These are phyloP conservation scores for Micropoecilia bifurca DNA, from an alignment of 2,797 vertebrate genomes.

Conservation along the genomic window DNA sequence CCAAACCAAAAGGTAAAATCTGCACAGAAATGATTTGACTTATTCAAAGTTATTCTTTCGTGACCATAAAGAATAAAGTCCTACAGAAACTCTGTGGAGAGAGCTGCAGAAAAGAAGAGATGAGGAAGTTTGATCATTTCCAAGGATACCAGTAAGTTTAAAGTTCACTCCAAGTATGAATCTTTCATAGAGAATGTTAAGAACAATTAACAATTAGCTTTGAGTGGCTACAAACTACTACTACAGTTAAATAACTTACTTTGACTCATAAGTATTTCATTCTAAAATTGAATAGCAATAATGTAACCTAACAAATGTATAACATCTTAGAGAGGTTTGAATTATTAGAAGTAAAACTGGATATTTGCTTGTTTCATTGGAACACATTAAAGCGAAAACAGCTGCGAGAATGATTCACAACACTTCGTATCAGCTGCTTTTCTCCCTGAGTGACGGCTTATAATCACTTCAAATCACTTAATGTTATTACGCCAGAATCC, in stretches of 20 bases:
- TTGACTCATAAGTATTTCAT: background rate
- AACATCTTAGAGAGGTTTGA: slow-evolving; percentile 4
- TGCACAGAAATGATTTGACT: background rate
- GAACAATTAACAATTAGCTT: background rate
- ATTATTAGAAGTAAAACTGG: slow-evolving; percentile 1
- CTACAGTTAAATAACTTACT: background rate
- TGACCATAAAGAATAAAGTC: background rate
- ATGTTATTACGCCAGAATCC: slow-evolving; percentile 53
- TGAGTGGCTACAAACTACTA: background rate
- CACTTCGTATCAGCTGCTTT: slow-evolving; percentile 12
- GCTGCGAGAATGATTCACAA: slow-evolving; percentile 12
- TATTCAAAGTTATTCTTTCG: background rate
- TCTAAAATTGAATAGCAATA: background rate
- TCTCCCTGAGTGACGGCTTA: slow-evolving; percentile 34
- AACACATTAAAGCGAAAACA: slow-evolving; percentile 5
- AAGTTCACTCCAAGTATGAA: background rate
- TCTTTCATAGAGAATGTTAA: background rate
- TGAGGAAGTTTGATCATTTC: background rate
- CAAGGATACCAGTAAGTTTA: background rate
- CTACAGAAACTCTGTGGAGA: background rate
- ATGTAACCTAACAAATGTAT: background rate
- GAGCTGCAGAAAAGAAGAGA: background rate
- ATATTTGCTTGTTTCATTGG: background rate
- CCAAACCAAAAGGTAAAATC: background rate
- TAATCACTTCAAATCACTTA: slow-evolving; percentile 51